Evolutionary conservation across 2,797 vertebrate genomes (phyloP), one percentile per base, ranked within the genome.

Genomic region (Poeciliopsis turneri): DNA sequence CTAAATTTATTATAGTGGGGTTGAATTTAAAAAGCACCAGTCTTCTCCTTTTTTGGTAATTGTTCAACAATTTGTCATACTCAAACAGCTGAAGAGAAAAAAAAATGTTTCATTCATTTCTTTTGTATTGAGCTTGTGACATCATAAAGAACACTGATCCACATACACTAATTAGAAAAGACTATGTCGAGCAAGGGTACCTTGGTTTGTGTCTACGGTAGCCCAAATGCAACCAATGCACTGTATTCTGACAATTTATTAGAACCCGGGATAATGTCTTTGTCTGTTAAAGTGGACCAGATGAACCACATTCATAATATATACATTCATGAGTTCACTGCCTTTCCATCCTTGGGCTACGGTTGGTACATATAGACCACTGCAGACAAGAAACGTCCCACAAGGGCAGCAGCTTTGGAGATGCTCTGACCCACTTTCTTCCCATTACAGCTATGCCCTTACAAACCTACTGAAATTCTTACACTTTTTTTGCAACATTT

Each of bases 91-190:
- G 49, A 23, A 51, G 49, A 51, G 49, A 23, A 51, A 49, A 18
- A 30, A 49, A 5, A 5, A 47, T 49, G 47, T 57, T 57, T 28
- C 13, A 2, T 28, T 57, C 1, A 59, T 30, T 28, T 59, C 28
- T 30, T 57, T 59, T 59, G 12, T n/a, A 59, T 59, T 59, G n/a
- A 59, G 4, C 55, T 28, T 28, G 4, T 59, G 55, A 59, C 0
- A 30, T 57, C n/a, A 57, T 76, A 39, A 49, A 75, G 45, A 69
- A 10, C 25, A 59, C 41, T 70, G 57, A 74, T 28, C 53, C 25
- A 28, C n/a, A 57, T 28, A 28, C n/a, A 57, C n/a, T 18, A 28
- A 57, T 59, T 8, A 30, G 55, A n/a, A 5, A 59, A 28, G 28
- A 28, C 28, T 59, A 15, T 20, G 13, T 30, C 28, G 2, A 2